Evolutionary conservation across 2,888 invertebrate genomes (phyloP).

Genomic region (Chalcis sispes): DNA sequence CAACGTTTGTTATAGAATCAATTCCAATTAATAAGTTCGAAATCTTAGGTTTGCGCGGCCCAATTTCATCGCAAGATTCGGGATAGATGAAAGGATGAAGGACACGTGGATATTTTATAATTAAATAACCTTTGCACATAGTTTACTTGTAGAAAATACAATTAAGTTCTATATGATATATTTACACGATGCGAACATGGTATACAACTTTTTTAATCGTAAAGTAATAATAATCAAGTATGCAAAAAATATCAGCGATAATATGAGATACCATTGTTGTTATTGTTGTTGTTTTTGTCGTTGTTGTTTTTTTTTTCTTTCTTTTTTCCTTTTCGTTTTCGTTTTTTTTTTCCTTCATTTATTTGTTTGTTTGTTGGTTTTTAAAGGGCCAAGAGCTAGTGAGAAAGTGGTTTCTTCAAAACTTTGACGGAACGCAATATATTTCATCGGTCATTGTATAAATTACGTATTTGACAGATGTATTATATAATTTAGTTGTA

Average conservation of each 20-base stretch:
- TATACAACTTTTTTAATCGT: constrained; percentile 25
- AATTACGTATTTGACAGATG: constrained; percentile 34
- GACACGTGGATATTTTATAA: neutral
- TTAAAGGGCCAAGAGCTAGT: too few species aligned
- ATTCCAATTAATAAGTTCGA: neutral
- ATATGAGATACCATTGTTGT: too few species aligned
- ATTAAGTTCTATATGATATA: constrained; percentile 46
- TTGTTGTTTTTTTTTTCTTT: too few species aligned
- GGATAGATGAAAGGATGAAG: constrained; percentile 11
- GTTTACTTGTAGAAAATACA: constrained; percentile 50
- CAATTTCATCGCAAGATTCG: neutral
- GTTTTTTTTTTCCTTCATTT: too few species aligned
- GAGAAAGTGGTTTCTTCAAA: too few species aligned
- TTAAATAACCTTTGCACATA: constrained; percentile 17
- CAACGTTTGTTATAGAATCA: too few species aligned
- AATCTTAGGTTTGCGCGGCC: neutral
- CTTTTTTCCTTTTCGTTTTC: too few species aligned
- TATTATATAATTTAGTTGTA: constrained; percentile 3
- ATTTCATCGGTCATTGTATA: constrained; percentile 30
- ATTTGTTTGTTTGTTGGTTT: too few species aligned
- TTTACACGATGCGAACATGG: constrained; percentile 40
- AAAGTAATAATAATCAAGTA: neutral
- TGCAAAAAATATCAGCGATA: neutral
- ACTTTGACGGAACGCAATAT: constrained; percentile 26
- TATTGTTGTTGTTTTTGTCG: too few species aligned